Evolutionary conservation across 2,888 invertebrate species (phyloP), one percentile per base, ranked within the genome.

Genomic region (Hydrotaea cyrtoneurina): DNA sequence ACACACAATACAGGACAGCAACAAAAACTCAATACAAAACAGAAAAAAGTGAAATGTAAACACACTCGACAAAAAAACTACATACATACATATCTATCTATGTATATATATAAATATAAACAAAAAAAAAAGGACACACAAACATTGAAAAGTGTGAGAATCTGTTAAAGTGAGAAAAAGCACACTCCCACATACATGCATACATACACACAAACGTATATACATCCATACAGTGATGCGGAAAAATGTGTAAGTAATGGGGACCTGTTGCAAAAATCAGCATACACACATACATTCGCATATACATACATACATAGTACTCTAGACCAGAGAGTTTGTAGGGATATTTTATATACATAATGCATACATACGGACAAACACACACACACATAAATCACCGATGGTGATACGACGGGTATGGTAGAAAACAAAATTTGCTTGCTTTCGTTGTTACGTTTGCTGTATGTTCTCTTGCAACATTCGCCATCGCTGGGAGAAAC

Each of bases 261-360:
- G 53, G 73, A 85, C 85, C 85, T 85, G 85, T 85, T 85, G 85
- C 81, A 79, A 85, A 84, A 76, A 76, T 76, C 73, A 66, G 66
- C 66, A 82, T 69, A 71, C 53, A 77, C 13, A 55, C 8, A 43
- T 5, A 55, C 10, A 23, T 4, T 31, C 46, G 62, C 13, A 69
- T 8, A 0, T 13, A 43, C 36, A 19, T 17, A 59, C 23, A 62
- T 11, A 69, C 10, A n/a, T 21, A 53, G 43, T 15, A 0, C 15
- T 5, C 21, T 11, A 36, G 46, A 55, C 21, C 8, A 55, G 55
- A 55, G 23, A 55, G 11, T 55, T 55, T 78, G 46, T 74, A 72
- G 11, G 23, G 2, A 31, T 15, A 39, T 39, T 39, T 39, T 13
- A 39, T 39, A 62, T 13, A 62, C 15, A 15, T 36, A 64, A 17